Percentiles rank a stretch among this genome's conserved stretches.
Conservation (phyloP, 1,140 invertebrate species). For the Maconellicoccus hirsutus region DNA sequence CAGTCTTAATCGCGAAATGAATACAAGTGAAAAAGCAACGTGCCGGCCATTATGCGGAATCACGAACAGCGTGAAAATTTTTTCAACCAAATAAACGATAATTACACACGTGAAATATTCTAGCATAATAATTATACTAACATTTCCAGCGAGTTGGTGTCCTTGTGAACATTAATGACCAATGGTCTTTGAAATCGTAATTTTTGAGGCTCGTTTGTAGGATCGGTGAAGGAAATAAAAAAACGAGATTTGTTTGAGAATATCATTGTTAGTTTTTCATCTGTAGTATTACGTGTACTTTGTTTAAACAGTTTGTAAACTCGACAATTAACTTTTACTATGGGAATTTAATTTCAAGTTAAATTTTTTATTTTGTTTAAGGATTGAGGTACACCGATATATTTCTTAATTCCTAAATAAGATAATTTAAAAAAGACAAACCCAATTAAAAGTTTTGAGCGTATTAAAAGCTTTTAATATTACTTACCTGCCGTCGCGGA, state of each 20-base stretch:
- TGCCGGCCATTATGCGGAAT: background rate
- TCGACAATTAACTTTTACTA: too few relatives aligned
- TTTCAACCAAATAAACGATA: constrained; percentile 4
- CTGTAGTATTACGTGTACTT: too few relatives aligned
- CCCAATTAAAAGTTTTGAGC: background rate
- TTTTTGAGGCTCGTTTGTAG: background rate
- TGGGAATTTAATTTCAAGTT: too few relatives aligned
- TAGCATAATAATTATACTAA: background rate
- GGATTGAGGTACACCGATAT: too few relatives aligned
- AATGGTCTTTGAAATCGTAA: background rate
- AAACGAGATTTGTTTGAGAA: background rate
- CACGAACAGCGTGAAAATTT: background rate
- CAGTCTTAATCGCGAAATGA: background rate
- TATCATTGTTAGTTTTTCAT: too few relatives aligned
- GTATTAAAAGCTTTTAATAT: background rate
- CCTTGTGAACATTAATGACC: constrained; percentile 3
- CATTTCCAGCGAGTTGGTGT: constrained; percentile 7
- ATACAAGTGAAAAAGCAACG: background rate
- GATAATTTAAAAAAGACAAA: background rate
- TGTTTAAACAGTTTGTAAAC: too few relatives aligned
- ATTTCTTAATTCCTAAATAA: too few relatives aligned
- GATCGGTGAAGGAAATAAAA: background rate
- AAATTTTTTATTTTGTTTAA: too few relatives aligned
- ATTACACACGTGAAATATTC: constrained; percentile 9
- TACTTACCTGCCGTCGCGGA: background rate